These are phyloP conservation scores for Perognathus longimembris DNA, from an alignment of 2,113 vertebrate genomes.

Conservation along the genomic window DNA sequence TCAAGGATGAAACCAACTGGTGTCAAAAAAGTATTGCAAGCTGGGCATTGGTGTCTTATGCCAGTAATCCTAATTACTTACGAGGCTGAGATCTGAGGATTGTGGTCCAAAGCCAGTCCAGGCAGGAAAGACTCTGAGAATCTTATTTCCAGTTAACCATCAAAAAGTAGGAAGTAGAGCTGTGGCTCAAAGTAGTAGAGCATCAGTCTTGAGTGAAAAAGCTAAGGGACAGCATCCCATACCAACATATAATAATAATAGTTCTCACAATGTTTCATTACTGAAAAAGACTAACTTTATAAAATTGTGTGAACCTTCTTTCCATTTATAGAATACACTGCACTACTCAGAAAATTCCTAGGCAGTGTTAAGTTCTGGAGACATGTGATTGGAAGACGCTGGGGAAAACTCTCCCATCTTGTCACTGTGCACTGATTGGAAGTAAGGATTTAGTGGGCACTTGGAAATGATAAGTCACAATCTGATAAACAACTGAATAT, in stretches of 20 bases:
- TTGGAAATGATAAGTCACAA: neutral
- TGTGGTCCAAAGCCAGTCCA: no score
- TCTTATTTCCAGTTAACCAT: no score
- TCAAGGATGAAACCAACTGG: neutral
- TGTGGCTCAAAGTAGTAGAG: no score
- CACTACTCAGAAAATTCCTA: neutral
- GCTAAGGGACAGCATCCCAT: no score
- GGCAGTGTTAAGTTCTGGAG: neutral
- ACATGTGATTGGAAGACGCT: neutral
- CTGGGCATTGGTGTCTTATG: no score
- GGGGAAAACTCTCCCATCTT: neutral
- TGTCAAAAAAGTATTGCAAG: neutral
- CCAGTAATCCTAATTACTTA: no score
- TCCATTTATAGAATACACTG: neutral
- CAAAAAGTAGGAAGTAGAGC: no score
- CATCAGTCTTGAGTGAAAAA: no score
- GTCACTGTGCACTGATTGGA: neutral
- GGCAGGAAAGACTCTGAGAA: no score
- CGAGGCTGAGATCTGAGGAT: no score
- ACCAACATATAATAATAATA: neutral
- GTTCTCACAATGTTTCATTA: conserved; percentile 19
- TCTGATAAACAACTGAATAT: neutral
- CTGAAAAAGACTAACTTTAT: neutral
- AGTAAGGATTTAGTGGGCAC: neutral
- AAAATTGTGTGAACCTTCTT: neutral